Evolutionary conservation across 2,888 invertebrate species (phyloP), one percentile per base, ranked within the genome.

Genomic region (Dolomedes plantarius): DNA sequence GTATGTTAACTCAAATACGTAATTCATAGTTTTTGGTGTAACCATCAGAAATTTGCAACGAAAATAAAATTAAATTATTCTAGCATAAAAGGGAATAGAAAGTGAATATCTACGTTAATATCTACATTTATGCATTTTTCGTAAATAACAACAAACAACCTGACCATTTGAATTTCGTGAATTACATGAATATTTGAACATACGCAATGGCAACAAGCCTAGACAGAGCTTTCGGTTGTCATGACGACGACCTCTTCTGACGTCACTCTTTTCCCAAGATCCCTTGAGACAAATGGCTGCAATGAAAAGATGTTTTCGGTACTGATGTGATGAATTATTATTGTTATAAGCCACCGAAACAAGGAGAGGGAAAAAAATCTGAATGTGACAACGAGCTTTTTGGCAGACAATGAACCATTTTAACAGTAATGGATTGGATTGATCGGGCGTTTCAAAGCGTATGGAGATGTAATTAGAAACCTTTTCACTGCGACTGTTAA

Each of bases 311-410:
- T 46, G 65, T 41, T 65, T 79, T 65, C 46, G 46, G 31, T 68
- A 27, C 31, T 50, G 79, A 79, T 72, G 62, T 64, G 79, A 46
- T 72, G 78, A 78, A 71, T 78, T 78, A 78, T 78, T 71, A 64
- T 78, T 39, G 19, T 23, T 16, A 28, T 16, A 64, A 72, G 31
- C 64, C 78, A 64, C 39, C 46, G 28, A 27, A 29, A 16, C 19
- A 41, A 41, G 36, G 9, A 36, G 9, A 9, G 5, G 9, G 9
- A 36, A 36, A 36, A 36, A 7, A 36, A 36, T 36, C 13, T 6
- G 62, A 62, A 46, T 28, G 46, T 36, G 64, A 74, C 62, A 74
- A 74, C 39, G 32, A 23, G 28, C 74, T 56, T 74, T 64, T 64
- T 64, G 74, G 39, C 65, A 75, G 65, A 75, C 32, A 64, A 36